Conservation (phyloP, 2,113 vertebrate genomes). For the Caloenas nicobarica region DNA sequence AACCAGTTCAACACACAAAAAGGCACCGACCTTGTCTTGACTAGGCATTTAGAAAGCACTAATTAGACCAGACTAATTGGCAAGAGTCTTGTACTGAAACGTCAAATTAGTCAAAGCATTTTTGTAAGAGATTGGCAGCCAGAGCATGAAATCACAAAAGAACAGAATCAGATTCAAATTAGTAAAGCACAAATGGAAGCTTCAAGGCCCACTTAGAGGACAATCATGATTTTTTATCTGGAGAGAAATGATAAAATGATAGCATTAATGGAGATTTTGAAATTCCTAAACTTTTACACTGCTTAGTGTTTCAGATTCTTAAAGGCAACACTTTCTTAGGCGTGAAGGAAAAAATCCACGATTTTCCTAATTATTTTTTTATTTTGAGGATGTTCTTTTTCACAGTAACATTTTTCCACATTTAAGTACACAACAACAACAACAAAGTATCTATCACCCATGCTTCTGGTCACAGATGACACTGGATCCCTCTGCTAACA, state of each 20-base stretch:
- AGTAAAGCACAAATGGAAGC: background rate
- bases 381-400: background rate
- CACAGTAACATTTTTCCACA: background rate
- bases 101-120: background rate
- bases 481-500: background rate
- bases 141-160: background rate
- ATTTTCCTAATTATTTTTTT: background rate
- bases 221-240: background rate
- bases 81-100: background rate
- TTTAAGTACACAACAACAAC: background rate
- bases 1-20: background rate
- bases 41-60: background rate
- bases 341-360: background rate
- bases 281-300: background rate
- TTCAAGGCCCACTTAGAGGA: background rate
- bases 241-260: background rate
- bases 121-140: background rate
- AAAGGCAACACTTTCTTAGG: background rate
- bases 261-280: background rate
- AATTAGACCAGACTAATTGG: background rate
- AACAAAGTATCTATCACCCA: background rate
- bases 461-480: background rate
- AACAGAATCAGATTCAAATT: background rate
- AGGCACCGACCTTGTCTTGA: background rate
- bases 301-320: background rate